phyloP scores from a whole-genome alignment of 2,797 vertebrate genomes.

The Gymnothorax javanicus region DNA sequence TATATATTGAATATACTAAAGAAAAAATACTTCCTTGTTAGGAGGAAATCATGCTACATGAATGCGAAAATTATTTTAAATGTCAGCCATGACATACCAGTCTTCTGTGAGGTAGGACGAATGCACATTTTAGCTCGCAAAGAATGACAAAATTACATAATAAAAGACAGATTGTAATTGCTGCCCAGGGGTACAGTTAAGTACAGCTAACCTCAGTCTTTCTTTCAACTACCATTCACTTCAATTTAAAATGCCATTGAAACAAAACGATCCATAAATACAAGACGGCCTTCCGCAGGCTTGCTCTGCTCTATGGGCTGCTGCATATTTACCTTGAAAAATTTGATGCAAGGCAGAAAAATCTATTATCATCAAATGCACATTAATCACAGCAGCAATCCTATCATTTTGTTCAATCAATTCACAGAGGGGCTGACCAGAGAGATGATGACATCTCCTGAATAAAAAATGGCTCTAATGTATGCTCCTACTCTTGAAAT shows the following conservation, averaged over 20 bases:
- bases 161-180: conserved; percentile 1
- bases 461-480: not conserved
- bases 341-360: conserved; percentile 17
- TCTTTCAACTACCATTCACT: conserved; percentile 15
- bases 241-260: conserved; percentile 22
- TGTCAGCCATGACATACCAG: not conserved
- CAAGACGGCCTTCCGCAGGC: not conserved
- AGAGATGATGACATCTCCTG: not conserved
- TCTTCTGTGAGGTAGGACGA: not conserved
- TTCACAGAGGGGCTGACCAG: conserved; percentile 2
- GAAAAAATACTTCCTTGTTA: not conserved
- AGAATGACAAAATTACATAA: not conserved
- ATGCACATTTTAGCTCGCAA: not conserved
- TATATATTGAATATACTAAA: too few relatives aligned
- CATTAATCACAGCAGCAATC: conserved; percentile 30
- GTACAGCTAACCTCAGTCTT: not conserved
- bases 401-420: conserved; percentile 26
- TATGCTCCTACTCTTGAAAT: conserved; percentile 23
- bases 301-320: conserved; percentile 8
- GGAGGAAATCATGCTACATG: not conserved
- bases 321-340: conserved; percentile 17
- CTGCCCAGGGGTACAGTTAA: not conserved
- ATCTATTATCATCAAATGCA: conserved; percentile 34
- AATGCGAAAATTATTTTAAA: not conserved
- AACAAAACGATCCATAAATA: conserved; percentile 26